A percentile compares a stretch with the other conserved stretches of the same genome.
Evolutionary conservation across 2,113 vertebrate species (phyloP).

Genomic region (Apeltes quadracus): DNA sequence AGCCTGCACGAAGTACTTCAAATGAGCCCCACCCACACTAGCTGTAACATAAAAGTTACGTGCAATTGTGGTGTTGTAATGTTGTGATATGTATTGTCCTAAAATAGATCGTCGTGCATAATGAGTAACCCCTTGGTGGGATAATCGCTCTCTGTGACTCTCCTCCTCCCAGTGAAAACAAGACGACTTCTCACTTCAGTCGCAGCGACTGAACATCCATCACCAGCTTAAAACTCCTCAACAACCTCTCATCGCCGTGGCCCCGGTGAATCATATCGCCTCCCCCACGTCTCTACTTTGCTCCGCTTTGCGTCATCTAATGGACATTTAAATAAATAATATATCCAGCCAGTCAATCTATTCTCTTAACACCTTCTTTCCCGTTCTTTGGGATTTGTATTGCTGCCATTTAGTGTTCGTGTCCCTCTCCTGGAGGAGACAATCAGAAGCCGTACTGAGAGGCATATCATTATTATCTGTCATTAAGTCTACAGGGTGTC

Average conservation of each 20-base stretch:
- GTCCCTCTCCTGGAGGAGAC: slow-evolving; percentile 1
- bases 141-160: slow-evolving; percentile 27
- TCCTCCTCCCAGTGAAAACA: not conserved
- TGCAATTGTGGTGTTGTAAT: not conserved
- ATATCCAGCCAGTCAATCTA: slow-evolving; percentile 39
- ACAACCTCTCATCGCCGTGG: slow-evolving; percentile 43
- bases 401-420: not conserved
- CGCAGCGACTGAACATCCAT: slow-evolving; percentile 42
- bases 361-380: slow-evolving; percentile 25
- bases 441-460: slow-evolving; percentile 1
- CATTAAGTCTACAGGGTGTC: not conserved
- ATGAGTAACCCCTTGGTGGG: not conserved
- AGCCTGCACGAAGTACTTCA: not conserved
- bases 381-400: not conserved
- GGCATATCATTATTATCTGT: not conserved
- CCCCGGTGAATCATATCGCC: slow-evolving; percentile 58
- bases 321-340: slow-evolving; percentile 35
- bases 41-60: not conserved
- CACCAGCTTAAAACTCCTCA: slow-evolving; percentile 41
- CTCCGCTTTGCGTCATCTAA: slow-evolving; percentile 49
- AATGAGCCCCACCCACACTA: not conserved
- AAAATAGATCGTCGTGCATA: not conserved
- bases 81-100: not conserved
- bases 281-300: slow-evolving; percentile 63
- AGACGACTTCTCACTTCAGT: slow-evolving; percentile 25